A percentile compares a stretch with the other conserved stretches of the same genome.
phyloP scores from a whole-genome alignment of 2,888 invertebrate species.

The Zootermopsis nevadensis region DNA sequence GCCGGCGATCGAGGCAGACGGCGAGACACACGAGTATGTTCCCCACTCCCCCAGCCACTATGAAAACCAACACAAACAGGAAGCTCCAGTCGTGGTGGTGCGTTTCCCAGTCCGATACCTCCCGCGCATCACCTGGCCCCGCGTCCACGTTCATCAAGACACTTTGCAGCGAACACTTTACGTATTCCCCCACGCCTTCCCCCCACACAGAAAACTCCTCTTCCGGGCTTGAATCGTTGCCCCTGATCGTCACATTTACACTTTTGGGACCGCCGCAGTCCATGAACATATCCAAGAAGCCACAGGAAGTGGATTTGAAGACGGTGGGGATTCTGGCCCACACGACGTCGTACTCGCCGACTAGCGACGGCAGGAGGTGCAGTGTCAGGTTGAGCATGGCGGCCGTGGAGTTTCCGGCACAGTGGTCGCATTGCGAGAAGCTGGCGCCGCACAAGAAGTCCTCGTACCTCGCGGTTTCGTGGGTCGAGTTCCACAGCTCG shows the following conservation, averaged over 20 bases:
- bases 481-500: not conserved
- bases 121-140: not conserved
- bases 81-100: conserved; percentile 81
- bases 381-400: conserved; percentile 33
- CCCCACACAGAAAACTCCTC: conserved; percentile 19
- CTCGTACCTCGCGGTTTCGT: not conserved
- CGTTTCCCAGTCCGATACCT: not conserved
- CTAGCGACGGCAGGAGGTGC: not conserved
- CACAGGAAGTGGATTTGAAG: conserved; percentile 35
- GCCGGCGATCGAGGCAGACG: conserved; percentile 86
- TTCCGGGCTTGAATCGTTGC: not conserved
- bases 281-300: conserved; percentile 27
- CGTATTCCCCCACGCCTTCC: conserved; percentile 19
- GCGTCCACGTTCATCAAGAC: not conserved
- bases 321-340: conserved; percentile 22
- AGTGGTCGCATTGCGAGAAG: not conserved
- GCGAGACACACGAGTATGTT: conserved; percentile 95
- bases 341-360: not conserved
- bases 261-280: not conserved
- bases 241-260: not conserved
- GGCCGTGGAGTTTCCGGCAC: not conserved
- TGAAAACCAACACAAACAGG: conserved; percentile 85
- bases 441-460: not conserved
- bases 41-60: conserved; percentile 88
- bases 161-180: conserved; percentile 28